Conservation (phyloP, 2,888 invertebrate species). For the Cerastis leucographa region DNA sequence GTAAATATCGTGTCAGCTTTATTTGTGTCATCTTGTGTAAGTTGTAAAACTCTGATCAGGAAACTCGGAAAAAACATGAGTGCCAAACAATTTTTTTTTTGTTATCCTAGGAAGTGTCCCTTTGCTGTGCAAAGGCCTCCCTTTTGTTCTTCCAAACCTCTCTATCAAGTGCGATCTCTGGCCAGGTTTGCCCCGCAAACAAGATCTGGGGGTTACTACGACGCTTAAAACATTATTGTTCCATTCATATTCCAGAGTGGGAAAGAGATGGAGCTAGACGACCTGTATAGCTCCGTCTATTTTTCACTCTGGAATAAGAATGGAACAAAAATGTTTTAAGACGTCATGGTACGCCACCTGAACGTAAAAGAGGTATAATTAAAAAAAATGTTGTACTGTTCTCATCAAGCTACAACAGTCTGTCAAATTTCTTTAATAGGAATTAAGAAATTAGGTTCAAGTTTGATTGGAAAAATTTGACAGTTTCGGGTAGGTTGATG, state of each 20-base stretch:
- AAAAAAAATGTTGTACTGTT: too few species aligned
- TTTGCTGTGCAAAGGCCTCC: neutral
- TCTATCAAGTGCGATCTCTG: neutral
- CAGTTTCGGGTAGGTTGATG: too few species aligned
- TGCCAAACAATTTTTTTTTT: neutral
- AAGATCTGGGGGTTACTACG: neutral
- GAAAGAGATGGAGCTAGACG: too few species aligned
- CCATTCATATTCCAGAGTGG: too few species aligned
- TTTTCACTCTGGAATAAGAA: too few species aligned
- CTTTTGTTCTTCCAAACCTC: neutral
- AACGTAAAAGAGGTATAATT: neutral
- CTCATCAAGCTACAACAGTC: neutral
- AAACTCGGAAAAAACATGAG: neutral
- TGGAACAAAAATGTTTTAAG: too few species aligned
- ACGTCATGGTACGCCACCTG: neutral
- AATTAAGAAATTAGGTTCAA: too few species aligned
- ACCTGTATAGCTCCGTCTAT: too few species aligned
- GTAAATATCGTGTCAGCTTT: slow-evolving; percentile 44
- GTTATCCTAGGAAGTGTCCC: neutral
- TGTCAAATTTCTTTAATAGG: too few species aligned
- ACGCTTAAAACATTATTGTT: too few species aligned
- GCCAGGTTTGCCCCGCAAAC: neutral
- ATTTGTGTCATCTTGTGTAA: slow-evolving; percentile 28
- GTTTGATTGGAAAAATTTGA: too few species aligned
- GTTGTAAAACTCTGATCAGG: slow-evolving; percentile 39